Evolutionary conservation across 2,888 invertebrate genomes (phyloP), one percentile per base, ranked within the genome.

Genomic region (Rotaria macrura): DNA sequence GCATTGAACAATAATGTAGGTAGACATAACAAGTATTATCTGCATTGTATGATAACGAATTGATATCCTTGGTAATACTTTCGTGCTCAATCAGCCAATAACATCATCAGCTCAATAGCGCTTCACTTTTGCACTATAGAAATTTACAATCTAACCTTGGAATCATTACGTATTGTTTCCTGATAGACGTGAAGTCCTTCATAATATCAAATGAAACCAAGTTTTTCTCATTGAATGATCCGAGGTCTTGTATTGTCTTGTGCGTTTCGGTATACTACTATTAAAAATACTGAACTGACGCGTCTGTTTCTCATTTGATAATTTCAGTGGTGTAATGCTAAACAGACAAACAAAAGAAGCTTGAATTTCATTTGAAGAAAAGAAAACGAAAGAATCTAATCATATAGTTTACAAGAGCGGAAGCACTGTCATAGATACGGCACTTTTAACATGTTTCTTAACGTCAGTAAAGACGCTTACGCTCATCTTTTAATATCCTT

Each of bases 271-370:
- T 65, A 20, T 34, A 65, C 38, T 20, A 65, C 6, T 34, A 34
- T 34, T 65, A 34, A 65, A 65, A 65, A 65, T 1, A 65, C 12
- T 0, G 14, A 47, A 65, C 65, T 29, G 34, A 2, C 65, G 17
- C 65, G 29, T 65, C 65, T 65, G 65, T 65, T 65, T 65, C 65
- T 65, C 65, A 65, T 65, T 65, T 65, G 65, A 65, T 57, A n/a
- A 57, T 57, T 57, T 57, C n/a, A n/a, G 7, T 34, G 34, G 34
- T 65, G 4, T 65, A 20, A 17, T 34, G 25, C 9, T 25, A 54
- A 25, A 54, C 25, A 54, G 9, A 0, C 6, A 25, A 25, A 34
- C 34, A 34, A 65, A 65, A 65, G 14, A 65, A 65, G 65, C 65
- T 65, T 34, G 20, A 1, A 34, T 65, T 65, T 65, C 65, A 65